A percentile compares a stretch with the other conserved stretches of the same genome.
Evolutionary conservation across 2,888 invertebrate genomes (phyloP).

Genomic region (Eristalis tenax): DNA sequence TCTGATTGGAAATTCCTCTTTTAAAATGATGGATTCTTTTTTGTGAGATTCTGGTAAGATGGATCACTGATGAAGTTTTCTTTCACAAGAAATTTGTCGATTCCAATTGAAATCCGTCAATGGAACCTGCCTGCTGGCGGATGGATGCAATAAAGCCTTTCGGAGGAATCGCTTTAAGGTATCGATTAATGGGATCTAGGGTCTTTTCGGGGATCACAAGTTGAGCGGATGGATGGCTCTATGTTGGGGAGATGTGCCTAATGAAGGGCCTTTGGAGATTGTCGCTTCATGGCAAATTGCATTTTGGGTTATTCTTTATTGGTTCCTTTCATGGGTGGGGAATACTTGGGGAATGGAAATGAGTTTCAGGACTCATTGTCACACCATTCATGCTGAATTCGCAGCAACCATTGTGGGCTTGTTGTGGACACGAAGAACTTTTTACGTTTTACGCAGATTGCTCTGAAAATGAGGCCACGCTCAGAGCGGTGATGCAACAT

Average conservation of each 20-base stretch:
- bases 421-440: too few relatives aligned
- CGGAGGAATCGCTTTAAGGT: neutral
- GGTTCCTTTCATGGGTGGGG: too few relatives aligned
- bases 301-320: too few relatives aligned
- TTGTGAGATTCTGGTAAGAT: neutral
- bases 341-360: too few relatives aligned
- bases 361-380: too few relatives aligned
- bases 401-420: too few relatives aligned
- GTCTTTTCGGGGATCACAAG: neutral
- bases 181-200: neutral
- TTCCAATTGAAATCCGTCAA: slow-evolving; percentile 16
- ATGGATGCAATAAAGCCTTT: neutral
- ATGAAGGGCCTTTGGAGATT: too few relatives aligned
- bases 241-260: neutral
- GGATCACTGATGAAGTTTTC: slow-evolving; percentile 6
- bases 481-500: too few relatives aligned
- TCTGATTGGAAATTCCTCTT: slow-evolving; percentile 49
- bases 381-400: too few relatives aligned
- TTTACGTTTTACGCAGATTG: too few relatives aligned
- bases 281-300: too few relatives aligned
- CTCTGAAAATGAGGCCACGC: too few relatives aligned
- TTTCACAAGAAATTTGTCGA: neutral
- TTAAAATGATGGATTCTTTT: slow-evolving; percentile 36
- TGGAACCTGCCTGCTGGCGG: neutral
- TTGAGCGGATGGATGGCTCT: neutral